These are phyloP conservation scores for Pseudoatta argentina DNA, from an alignment of 1,140 invertebrate species.

Conservation along the genomic window DNA sequence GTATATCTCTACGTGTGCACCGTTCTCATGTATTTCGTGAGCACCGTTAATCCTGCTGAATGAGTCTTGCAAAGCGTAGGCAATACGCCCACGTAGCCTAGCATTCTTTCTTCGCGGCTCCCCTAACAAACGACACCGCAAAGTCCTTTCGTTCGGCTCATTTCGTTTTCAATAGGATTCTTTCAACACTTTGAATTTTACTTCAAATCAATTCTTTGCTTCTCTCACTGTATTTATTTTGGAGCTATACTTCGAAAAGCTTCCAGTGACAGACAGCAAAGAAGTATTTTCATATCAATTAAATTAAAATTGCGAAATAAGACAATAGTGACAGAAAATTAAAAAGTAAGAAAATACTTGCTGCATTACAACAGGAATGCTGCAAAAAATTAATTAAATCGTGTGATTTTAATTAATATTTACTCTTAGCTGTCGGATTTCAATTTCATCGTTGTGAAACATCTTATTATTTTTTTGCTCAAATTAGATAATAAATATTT, in stretches of 20 bases:
- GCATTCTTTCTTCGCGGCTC: slow-evolving; percentile 60
- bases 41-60: slow-evolving; percentile 60
- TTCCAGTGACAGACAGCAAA: not conserved
- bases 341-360: not conserved
- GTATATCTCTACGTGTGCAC: slow-evolving; percentile 54
- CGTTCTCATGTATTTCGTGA: slow-evolving; percentile 60
- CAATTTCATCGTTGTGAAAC: not conserved
- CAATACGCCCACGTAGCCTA: slow-evolving; percentile 55
- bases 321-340: not conserved
- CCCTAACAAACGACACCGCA: slow-evolving; percentile 56
- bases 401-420: slow-evolving; percentile 2
- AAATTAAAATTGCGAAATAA: not conserved
- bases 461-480: not conserved
- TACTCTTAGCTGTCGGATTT: slow-evolving; percentile 12
- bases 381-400: slow-evolving; percentile 14
- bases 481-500: not conserved
- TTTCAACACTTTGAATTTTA: slow-evolving; percentile 52
- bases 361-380: not conserved
- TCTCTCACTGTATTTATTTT: slow-evolving; percentile 2
- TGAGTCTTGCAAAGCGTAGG: slow-evolving; percentile 54
- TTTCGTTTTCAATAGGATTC: slow-evolving; percentile 33
- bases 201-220: slow-evolving; percentile 24
- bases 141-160: slow-evolving; percentile 54
- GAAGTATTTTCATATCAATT: not conserved
- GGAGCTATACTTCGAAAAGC: not conserved